Evolutionary conservation across 2,888 invertebrate genomes (phyloP).

Genomic region (Glaucopsyche alexis): DNA sequence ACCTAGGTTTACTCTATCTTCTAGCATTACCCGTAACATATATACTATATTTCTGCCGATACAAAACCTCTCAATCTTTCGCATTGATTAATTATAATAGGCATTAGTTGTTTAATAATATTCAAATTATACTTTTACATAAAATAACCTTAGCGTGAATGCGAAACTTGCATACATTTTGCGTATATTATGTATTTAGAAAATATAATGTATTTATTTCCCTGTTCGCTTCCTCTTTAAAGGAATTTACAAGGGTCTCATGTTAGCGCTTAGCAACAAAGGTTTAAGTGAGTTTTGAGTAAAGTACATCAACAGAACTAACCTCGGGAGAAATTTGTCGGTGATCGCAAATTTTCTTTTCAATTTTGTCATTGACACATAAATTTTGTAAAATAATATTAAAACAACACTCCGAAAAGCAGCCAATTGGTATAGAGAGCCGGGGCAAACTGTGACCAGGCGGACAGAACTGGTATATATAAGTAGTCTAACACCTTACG

Average conservation of each 20-base stretch:
- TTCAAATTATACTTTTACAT: too few species aligned
- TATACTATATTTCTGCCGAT: too few species aligned
- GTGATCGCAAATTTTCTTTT: slow-evolving; percentile 76
- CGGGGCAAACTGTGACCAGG: slow-evolving; percentile 51
- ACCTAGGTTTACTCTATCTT: too few species aligned
- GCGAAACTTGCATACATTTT: too few species aligned
- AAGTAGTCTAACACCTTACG: slow-evolving; percentile 42
- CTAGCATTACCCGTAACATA: too few species aligned
- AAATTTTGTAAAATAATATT: slow-evolving; percentile 54
- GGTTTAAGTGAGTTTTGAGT: not conserved
- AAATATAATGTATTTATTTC: not conserved
- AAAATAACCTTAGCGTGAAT: too few species aligned
- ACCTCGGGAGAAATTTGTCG: slow-evolving; percentile 79
- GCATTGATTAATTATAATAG: too few species aligned
- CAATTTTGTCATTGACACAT: slow-evolving; percentile 80
- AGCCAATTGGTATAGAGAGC: slow-evolving; percentile 52
- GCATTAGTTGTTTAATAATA: too few species aligned
- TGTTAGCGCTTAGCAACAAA: not conserved
- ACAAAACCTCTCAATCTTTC: too few species aligned
- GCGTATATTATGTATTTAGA: not conserved
- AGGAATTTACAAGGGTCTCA: not conserved
- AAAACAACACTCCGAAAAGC: slow-evolving; percentile 62
- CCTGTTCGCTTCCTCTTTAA: not conserved
- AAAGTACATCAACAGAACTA: slow-evolving; percentile 41
- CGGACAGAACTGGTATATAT: slow-evolving; percentile 51